Conservation (phyloP, 2,888 invertebrate species). For the Phrixothrix hirtus region DNA sequence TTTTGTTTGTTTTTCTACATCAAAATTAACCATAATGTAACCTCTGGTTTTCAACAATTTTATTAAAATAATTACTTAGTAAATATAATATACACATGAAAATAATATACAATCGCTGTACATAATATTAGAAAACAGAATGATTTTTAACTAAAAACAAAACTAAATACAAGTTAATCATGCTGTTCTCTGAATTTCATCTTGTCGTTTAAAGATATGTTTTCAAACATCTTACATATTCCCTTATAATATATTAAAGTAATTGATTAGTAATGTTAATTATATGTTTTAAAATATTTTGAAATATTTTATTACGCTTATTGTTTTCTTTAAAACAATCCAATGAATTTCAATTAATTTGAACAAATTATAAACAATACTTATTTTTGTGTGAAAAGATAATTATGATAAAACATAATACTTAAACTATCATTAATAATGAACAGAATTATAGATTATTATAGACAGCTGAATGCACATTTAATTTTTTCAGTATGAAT, state of each 20-base stretch:
- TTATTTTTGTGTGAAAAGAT: constrained; percentile 1
- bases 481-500: not conserved
- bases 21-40: no score
- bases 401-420: not conserved
- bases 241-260: constrained; percentile 20
- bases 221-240: constrained; percentile 23
- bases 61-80: constrained; percentile 31
- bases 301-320: constrained; percentile 7
- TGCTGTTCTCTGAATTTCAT: constrained; percentile 17
- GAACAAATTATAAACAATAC: constrained; percentile 7
- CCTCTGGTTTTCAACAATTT: constrained; percentile 17
- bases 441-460: no score
- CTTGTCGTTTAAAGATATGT: constrained; percentile 17
- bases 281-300: constrained; percentile 19
- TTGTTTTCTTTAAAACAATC: constrained; percentile 13
- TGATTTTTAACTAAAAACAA: constrained; percentile 19
- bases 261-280: constrained; percentile 23
- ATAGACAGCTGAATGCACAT: no score
- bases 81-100: constrained; percentile 38
- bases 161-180: constrained; percentile 10
- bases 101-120: constrained; percentile 35
- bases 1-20: no score
- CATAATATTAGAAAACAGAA: constrained; percentile 27
- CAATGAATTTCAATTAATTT: constrained; percentile 7
- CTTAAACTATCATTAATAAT: constrained; percentile 1